Evolutionary conservation across 2,888 invertebrate genomes (phyloP), one percentile per base, ranked within the genome.

Genomic region (Plagodis dolabraria): DNA sequence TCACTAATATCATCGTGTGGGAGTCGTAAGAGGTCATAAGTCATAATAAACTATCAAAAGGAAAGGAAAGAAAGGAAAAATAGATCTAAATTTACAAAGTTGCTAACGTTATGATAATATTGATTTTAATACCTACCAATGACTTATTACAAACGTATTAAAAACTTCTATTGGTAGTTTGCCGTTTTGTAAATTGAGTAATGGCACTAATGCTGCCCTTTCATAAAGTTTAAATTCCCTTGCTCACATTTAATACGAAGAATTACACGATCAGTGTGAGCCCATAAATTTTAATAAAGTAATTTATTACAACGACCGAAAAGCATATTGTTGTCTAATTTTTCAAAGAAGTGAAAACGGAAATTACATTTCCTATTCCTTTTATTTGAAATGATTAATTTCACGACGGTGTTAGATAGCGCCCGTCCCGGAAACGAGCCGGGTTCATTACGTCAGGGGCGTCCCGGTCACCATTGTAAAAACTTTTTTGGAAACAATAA

Each of bases 341-440:
- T 93, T 56, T 84, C 94, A 61, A 93, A 94, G 65, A 81, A 77
- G 53, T 83, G 89, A 47, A 93, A 93, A 57, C 82, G 93, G 63
- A 93, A 93, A 69, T 79, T 84, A 42, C 91, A 93, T 0, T 79
- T 94, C 62, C 62, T 22, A 47, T 52, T 54, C 56, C 50, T 63
- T 65, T 63, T 61, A 62, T 62, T 58, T 56, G 50, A 47, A 61
- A 59, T 63, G 59, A 55, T 66, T 63, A 61, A 63, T 63, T 59
- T 62, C 58, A 46, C 33, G 48, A 42, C 51, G 47, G 46, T 40
- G 40, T 36, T 11, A 52, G 60, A 57, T 62, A 53, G 53, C 53
- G 49, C 12, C 45, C 38, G 44, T 54, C 51, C 54, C 60, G 60
- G 60, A 56, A 56, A 48, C 55, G 55, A 47, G 6, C 44, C n/a